Conservation (phyloP, 2,888 invertebrate species). For the Phortica magna region DNA sequence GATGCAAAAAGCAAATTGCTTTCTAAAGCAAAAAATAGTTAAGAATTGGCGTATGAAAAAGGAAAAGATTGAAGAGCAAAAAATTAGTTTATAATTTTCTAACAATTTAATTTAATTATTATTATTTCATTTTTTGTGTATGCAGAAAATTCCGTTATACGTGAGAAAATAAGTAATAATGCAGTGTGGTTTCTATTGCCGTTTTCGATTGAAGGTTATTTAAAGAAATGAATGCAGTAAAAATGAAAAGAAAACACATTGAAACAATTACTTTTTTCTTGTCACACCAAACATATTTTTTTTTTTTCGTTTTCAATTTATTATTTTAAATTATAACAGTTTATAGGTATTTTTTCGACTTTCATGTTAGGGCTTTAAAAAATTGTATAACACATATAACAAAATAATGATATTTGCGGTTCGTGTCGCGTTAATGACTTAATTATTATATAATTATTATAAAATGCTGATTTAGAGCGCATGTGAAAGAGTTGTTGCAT, state of each 20-base stretch:
- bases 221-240: slow-evolving; percentile 32
- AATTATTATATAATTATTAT: slow-evolving; percentile 54
- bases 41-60: background rate
- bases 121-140: slow-evolving; percentile 15
- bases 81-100: background rate
- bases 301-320: background rate
- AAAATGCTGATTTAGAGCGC: slow-evolving; percentile 15
- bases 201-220: background rate
- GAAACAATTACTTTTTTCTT: no score
- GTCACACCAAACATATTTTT: slow-evolving; percentile 29
- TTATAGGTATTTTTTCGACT: slow-evolving; percentile 30
- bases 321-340: slow-evolving; percentile 27
- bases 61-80: background rate
- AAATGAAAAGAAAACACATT: slow-evolving; percentile 17
- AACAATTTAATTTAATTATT: background rate
- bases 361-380: background rate
- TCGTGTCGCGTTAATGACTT: slow-evolving; percentile 59
- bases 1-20: background rate
- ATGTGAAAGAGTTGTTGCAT: slow-evolving; percentile 56
- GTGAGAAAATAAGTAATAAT: background rate
- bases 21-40: background rate
- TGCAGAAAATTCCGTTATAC: slow-evolving; percentile 8
- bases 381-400: background rate
- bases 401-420: slow-evolving; percentile 55
- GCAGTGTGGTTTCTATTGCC: background rate